Evolutionary conservation across 2,113 vertebrate genomes (phyloP), one percentile per base, ranked within the genome.

Genomic region (Callorhinus ursinus): DNA sequence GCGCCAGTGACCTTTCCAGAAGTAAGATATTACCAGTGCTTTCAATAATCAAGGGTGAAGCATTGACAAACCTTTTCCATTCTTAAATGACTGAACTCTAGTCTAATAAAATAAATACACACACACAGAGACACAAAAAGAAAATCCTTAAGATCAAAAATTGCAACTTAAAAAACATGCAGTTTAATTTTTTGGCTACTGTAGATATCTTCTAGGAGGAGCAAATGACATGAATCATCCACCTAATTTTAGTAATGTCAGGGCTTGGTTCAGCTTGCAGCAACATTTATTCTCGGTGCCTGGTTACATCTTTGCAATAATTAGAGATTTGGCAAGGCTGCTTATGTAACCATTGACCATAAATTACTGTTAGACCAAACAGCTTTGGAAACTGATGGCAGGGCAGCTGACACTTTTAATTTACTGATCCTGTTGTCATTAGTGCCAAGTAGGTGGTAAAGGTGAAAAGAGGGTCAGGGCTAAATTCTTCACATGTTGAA

Each of bases 221-320:
- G 92, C 89, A 92, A 97, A 81, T 85, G 77, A n/a, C 57, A 72
- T 98, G 90, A 98, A 97, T 98, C 96, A 96, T 89, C 87, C 24
- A 76, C 87, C 55, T 98, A 96, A 98, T 97, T 97, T 92, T 80
- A 90, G 76, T 94, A 97, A 96, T 85, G 76, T 93, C 97, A 98
- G 88, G 92, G n/a, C 57, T 87, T 87, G 93, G 51, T 96, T 98
- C 96, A 97, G 97, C 90, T 97, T 97, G 65, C 51, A 97, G 39
- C 76, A 97, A 95, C 87, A 96, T 98, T 97, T 96, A 71, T 98
- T 98, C 93, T 97, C 86, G 55, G 26, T 83, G 96, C 95, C 95
- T 93, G 42, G 53, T 96, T 97, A 91, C 72, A 95, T 96, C 94
- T 97, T 72, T 63, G 77, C 95, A 96, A 97, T 97, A 98, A 97